A percentile compares a stretch with the other conserved stretches of the same genome.
phyloP scores from a whole-genome alignment of 2,113 vertebrate species.

The Phaethornis superciliosus region DNA sequence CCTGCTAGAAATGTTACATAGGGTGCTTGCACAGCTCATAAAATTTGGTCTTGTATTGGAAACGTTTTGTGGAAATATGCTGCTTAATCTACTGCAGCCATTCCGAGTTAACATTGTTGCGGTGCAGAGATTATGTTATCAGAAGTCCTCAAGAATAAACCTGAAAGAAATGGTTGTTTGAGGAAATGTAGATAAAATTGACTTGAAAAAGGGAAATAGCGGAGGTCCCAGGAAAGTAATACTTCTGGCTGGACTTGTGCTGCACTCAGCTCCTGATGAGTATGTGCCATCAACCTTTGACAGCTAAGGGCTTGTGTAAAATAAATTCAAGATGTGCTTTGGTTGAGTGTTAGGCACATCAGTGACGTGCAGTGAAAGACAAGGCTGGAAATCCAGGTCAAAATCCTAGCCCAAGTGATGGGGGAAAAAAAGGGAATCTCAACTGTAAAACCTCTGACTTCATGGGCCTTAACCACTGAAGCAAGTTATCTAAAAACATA shows the following conservation, averaged over 20 bases:
- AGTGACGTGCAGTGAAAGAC: not conserved
- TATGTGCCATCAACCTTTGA: not conserved
- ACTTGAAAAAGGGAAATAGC: not conserved
- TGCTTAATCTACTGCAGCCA: slow-evolving; percentile 57
- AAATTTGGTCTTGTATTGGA: slow-evolving; percentile 33
- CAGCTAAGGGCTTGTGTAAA: not conserved
- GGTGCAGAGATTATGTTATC: not conserved
- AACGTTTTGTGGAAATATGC: slow-evolving; percentile 30
- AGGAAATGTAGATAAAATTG: not conserved
- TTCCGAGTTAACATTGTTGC: not conserved
- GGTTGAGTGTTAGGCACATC: not conserved
- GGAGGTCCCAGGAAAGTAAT: not conserved
- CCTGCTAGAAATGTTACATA: slow-evolving; percentile 38
- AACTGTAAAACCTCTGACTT: slow-evolving; percentile 9
- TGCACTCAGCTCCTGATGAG: not conserved
- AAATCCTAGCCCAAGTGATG: not conserved
- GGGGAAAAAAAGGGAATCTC: not conserved
- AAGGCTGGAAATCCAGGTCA: not conserved
- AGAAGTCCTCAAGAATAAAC: slow-evolving; percentile 20
- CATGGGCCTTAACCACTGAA: not conserved
- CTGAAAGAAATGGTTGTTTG: not conserved
- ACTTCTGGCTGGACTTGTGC: not conserved
- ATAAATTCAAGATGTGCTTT: slow-evolving; percentile 16
- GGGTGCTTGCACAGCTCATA: slow-evolving; percentile 50
- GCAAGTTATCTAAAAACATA: not conserved